Base-by-base conservation (phyloP, 1,140 invertebrate species). In the Drosophila auraria region DNA sequence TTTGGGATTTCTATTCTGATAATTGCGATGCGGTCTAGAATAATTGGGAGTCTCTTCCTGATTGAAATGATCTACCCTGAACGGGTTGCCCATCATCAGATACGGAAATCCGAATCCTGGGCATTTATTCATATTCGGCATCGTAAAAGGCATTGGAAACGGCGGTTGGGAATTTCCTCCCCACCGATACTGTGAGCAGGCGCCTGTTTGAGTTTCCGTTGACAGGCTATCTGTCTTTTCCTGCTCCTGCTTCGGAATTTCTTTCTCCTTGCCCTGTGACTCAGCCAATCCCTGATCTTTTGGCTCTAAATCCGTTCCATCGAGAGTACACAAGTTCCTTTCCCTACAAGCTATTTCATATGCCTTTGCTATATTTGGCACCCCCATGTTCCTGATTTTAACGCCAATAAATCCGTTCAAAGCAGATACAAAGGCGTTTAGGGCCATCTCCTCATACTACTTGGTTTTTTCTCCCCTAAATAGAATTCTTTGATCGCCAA, bases 71-170 rank as follows among this genome's bases (percentile, higher is more conserved):
- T 44, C 40, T 14, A 9, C 8, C 15, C 57, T 27, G 40, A 59
- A 59, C 30, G 38, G 57, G 27, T 27, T 58, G 9, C 56, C 56
- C 56, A 44, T 58, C 15, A 59, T 59, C n/a, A 40, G 57, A 27
- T 30, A 45, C 2, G 40, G n/a, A 11, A 59, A 30, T 7, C 40
- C 40, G 14, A 59, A 17, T 45, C 40, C 40, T 14, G 40, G 40
- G 23, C 57, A 59, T 14, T 11, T n/a, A 17, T 27, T 17, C 40
- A 54, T 54, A n/a, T 11, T 44, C 1, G 25, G 57, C 57, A 59
- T 59, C 5, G 40, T 5, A 17, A 44, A 45, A 23, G 20, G 36
- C 36, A 57, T 40, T 15, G 54, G 20, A 25, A 59, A 60, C n/a
- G 14, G 27, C 0, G 44, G 59, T 33, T 49, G 44, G 17, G 17